Base-by-base conservation (phyloP, 2,888 invertebrate genomes). In the Steinernema carpocapsae region DNA sequence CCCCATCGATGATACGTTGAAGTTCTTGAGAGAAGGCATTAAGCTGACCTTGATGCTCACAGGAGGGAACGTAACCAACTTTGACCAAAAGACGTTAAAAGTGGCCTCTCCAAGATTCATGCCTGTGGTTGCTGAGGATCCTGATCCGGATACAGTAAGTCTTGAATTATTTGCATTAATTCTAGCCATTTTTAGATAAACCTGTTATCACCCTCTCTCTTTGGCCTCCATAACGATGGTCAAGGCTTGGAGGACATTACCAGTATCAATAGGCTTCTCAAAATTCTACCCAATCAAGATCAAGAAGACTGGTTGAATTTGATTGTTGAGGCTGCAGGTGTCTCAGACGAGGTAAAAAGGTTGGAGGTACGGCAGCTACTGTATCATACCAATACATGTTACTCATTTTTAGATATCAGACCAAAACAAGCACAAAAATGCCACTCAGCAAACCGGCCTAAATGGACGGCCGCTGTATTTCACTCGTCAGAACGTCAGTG, bases 261-360 rank as follows among this genome's bases (percentile, higher is more conserved):
- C 29, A 84, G 83, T 29, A 77, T 86, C 19, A 83, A 83, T n/a
- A 74, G 79, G 26, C 70, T 86, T 10, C 75, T 84, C 74, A 84
- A 84, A 74, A 78, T 78, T 74, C 78, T 85, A 72, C 78, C 78
- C 64, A 77, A 73, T 64, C 74, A 77, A 22, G 84, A 84, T 51
- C 85, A 86, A 74, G 83, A 85, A 32, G 83, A 82, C 7, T 86
- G 86, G 86, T 72, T 86, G 76, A 85, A 86, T 74, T 82, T 86
- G 70, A 82, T 86, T 24, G 79, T 86, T 70, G 86, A 86, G 70
- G 84, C 86, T 1, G 79, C 85, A 42, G 86, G 85, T 10, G 77
- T 80, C 32, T 72, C 80, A 22, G 81, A 80, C 26, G 75, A 80
- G 37, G 78, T 75, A 0, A 22, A 77, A 7, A 74, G 32, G 12